A percentile compares a stretch with the other conserved stretches of the same genome.
Conservation (phyloP, 2,113 vertebrate genomes). For the Rhadina sibilatrix region DNA sequence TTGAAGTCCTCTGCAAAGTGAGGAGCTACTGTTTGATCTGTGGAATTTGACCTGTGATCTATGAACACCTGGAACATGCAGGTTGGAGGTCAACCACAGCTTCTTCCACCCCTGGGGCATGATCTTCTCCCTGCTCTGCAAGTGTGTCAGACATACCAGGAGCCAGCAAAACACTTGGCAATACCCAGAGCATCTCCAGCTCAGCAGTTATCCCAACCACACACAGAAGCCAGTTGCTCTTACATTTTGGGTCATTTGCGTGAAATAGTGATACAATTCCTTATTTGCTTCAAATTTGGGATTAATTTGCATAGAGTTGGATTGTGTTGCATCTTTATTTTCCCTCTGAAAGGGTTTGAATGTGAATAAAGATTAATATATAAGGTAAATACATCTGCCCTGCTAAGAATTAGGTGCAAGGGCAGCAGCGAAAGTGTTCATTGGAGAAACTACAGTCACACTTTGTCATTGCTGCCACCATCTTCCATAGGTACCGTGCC, state of each 20-base stretch:
- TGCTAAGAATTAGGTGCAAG: background rate
- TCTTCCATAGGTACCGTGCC: background rate
- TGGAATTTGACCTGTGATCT: background rate
- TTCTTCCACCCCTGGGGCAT: background rate
- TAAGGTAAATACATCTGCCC: background rate
- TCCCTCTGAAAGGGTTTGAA: background rate
- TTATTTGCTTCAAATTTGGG: background rate
- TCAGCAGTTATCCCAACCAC: background rate
- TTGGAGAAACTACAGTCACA: background rate
- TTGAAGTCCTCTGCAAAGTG: background rate
- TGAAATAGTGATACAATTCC: background rate
- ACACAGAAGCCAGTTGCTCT: background rate
- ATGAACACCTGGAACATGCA: background rate
- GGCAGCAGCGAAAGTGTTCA: background rate
- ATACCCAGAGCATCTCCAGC: background rate
- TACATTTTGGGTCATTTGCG: background rate
- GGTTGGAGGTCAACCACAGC: background rate
- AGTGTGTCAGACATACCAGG: background rate
- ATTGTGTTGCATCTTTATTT: background rate
- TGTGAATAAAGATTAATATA: background rate
- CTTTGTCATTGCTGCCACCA: background rate
- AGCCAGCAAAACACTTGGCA: background rate
- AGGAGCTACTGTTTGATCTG: background rate
- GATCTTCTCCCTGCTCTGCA: background rate
- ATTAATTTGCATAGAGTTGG: background rate